These are phyloP conservation scores for Hemichromis elongatus DNA, from an alignment of 2,113 vertebrate genomes.

Conservation along the genomic window DNA sequence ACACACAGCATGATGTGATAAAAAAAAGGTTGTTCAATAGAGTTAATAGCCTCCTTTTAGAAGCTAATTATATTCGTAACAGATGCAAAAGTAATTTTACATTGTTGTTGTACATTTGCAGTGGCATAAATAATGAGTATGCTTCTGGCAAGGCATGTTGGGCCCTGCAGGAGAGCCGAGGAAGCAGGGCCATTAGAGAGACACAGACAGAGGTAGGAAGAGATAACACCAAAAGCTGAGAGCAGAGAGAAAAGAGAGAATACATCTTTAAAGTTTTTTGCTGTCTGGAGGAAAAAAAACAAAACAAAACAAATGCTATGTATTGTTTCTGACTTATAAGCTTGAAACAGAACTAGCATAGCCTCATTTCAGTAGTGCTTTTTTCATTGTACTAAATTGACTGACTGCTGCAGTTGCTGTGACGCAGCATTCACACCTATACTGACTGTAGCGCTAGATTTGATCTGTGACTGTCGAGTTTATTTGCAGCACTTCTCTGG, in stretches of 20 bases:
- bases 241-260: neutral
- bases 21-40: neutral
- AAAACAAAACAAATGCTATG: neutral
- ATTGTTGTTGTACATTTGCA: slow-evolving; percentile 25
- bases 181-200: neutral
- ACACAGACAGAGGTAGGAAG: neutral
- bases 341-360: neutral
- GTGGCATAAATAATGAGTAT: slow-evolving; percentile 11
- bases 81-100: slow-evolving; percentile 4
- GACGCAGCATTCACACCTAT: neutral
- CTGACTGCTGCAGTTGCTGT: neutral
- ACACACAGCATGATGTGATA: neutral
- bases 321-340: neutral
- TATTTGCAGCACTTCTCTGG: slow-evolving; percentile 19
- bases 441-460: neutral
- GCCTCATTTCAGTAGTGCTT: neutral
- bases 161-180: neutral
- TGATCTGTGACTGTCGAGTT: slow-evolving; percentile 18
- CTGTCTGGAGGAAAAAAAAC: neutral
- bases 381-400: neutral
- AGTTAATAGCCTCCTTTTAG: neutral
- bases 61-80: neutral
- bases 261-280: neutral
- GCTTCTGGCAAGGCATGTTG: slow-evolving; percentile 4
- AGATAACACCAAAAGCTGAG: neutral